These are phyloP conservation scores for Osmerus eperlanus DNA, from an alignment of 2,113 vertebrate species.

Conservation along the genomic window DNA sequence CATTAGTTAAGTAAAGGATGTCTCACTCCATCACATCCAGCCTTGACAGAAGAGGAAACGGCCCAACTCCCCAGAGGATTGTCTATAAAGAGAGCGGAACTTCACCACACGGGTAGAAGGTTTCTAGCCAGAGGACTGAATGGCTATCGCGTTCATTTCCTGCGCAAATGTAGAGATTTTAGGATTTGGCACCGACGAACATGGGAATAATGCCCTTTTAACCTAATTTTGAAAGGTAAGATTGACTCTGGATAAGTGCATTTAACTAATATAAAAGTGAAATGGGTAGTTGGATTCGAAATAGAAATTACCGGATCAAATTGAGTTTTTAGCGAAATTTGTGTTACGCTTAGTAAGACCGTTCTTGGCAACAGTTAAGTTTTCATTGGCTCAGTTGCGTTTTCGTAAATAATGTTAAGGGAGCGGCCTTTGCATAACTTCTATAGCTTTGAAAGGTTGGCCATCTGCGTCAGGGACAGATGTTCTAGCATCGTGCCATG, in stretches of 20 bases:
- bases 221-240: neutral
- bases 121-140: neutral
- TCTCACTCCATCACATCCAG: neutral
- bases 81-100: slow-evolving; percentile 18
- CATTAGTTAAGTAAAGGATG: too few species aligned
- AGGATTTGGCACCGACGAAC: neutral
- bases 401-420: too few species aligned
- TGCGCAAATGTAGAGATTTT: neutral
- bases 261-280: neutral
- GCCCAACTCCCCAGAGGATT: slow-evolving; percentile 6
- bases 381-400: too few species aligned
- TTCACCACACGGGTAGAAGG: neutral
- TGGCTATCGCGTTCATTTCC: neutral
- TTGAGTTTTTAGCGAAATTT: too few species aligned
- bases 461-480: too few species aligned
- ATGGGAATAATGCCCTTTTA: neutral
- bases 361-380: too few species aligned
- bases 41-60: slow-evolving; percentile 11
- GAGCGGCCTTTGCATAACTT: too few species aligned
- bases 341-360: too few species aligned
- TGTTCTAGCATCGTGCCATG: too few species aligned
- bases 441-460: too few species aligned
- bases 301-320: too few species aligned
- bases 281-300: neutral
- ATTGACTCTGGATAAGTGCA: neutral